These are phyloP conservation scores for Heterotilapia buettikoferi DNA, from an alignment of 2,113 vertebrate species.

Conservation along the genomic window DNA sequence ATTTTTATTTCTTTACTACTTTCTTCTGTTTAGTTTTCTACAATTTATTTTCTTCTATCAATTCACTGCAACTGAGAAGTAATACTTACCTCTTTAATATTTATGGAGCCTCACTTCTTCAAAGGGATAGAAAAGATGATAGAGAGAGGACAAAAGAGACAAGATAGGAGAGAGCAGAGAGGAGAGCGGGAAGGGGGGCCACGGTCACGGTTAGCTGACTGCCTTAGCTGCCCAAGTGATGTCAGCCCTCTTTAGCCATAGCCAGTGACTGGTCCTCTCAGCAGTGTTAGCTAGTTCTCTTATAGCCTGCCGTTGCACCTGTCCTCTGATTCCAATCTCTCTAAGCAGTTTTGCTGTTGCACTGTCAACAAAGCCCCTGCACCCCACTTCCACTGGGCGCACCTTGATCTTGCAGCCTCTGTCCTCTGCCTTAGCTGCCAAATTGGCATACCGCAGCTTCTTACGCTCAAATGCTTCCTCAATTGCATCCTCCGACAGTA, in stretches of 20 bases:
- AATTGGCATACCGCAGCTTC: too few species aligned
- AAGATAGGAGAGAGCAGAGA: neutral
- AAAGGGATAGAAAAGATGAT: neutral
- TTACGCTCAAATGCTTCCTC: too few species aligned
- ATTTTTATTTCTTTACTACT: neutral
- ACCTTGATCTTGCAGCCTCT: too few species aligned
- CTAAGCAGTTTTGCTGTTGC: too few species aligned
- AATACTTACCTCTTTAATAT: neutral
- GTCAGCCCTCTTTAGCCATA: neutral
- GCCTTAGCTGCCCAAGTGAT: neutral
- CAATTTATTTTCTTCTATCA: neutral
- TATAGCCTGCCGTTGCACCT: neutral
- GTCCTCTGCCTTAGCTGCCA: too few species aligned
- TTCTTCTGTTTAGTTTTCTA: neutral
- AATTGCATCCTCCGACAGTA: too few species aligned
- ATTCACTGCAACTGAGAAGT: neutral
- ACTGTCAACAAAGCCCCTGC: too few species aligned
- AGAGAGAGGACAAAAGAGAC: neutral
- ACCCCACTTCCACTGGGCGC: too few species aligned
- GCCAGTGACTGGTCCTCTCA: neutral
- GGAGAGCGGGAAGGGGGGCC: neutral
- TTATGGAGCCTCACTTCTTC: neutral
- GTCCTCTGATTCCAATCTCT: neutral
- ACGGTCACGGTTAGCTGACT: neutral
- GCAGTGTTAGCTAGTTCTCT: neutral